Conservation (phyloP, 2,888 invertebrate genomes). For the Ischnus inquisitorius region DNA sequence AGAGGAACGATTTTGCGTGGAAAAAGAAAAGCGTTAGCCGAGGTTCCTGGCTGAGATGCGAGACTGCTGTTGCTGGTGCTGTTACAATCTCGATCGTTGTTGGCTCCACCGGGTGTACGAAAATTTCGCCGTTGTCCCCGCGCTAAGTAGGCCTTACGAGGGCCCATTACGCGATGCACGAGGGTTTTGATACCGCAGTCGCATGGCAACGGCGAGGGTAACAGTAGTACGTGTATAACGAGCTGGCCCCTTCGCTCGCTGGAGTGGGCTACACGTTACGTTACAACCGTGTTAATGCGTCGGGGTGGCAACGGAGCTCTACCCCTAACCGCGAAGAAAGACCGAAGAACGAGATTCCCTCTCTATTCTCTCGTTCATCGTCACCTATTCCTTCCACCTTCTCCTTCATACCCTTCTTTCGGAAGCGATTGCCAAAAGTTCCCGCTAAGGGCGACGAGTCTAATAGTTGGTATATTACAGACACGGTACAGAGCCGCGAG, state of each 20-base stretch:
- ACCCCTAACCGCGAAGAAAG: constrained; percentile 56
- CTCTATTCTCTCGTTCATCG: constrained; percentile 46
- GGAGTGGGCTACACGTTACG: constrained; percentile 61
- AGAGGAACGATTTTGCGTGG: constrained; percentile 47
- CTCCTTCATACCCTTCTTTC: constrained; percentile 39
- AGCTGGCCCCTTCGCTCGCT: constrained; percentile 38
- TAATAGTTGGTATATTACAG: constrained; percentile 48
- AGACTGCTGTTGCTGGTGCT: constrained; percentile 48
- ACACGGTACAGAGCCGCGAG: constrained; percentile 22
- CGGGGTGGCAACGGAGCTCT: constrained; percentile 49
- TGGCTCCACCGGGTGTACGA: constrained; percentile 66
- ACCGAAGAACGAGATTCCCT: constrained; percentile 48
- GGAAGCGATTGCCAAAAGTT: constrained; percentile 69
- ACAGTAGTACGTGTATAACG: constrained; percentile 45
- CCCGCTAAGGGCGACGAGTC: constrained; percentile 49
- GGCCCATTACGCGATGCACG: constrained; percentile 73
- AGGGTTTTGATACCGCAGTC: constrained; percentile 50
- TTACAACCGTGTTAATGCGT: constrained; percentile 68
- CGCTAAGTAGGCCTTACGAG: constrained; percentile 78
- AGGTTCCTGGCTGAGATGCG: constrained; percentile 39
- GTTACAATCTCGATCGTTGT: constrained; percentile 49
- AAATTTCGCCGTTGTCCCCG: constrained; percentile 72
- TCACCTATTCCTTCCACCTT: constrained; percentile 32
- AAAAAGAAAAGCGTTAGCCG: constrained; percentile 1
- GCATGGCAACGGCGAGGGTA: not conserved